Base-by-base conservation (phyloP, 1,140 invertebrate species). In the Cheumatopsyche charites region DNA sequence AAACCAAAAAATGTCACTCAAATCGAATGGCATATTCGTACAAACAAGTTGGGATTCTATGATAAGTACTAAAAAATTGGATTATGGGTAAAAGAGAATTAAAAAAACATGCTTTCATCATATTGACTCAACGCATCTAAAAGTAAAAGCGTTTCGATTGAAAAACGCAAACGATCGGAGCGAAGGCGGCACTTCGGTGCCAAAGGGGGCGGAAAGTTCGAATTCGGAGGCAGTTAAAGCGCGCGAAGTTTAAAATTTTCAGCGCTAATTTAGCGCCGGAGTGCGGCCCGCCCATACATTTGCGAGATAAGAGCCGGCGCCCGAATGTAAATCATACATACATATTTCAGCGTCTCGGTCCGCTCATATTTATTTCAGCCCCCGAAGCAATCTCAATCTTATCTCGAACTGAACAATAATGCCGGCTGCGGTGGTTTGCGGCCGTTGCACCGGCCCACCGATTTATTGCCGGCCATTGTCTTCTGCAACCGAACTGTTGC, bases 331-430 rank as follows among this genome's bases (percentile, higher is more conserved):
- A 68, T 68, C 66, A 68, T 52, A 19, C 29, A 63, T 55, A 68
- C 66, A 68, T 55, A 68, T 55, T 55, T 49, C 66, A 55, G 66
- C 47, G 19, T 68, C 66, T 68, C 49, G 66, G 66, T 19, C 66
- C 66, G 47, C 66, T 55, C 66, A 68, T 55, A 58, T 68, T 55
- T 68, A 68, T 68, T 68, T 55, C 66, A 68, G 66, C 47, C 47
- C n/a, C n/a, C 23, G 47, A 55, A 68, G 26, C 66, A 55, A 68
- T 55, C 66, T 68, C 66, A 41, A 68, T 68, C 66, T 68, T 68
- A 68, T 68, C 66, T 68, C 66, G 23, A 45, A 55, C 25, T 68
- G 47, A 68, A 68, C 66, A 68, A 68, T 68, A 68, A 45, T 66
- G 23, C 23, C 12, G 63, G 23, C 42, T 15, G 21, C 9, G 23